These are phyloP conservation scores for Hydrozoanthus gracilis DNA, from an alignment of 92 coral and sea anemone species.

Conservation along the genomic window DNA sequence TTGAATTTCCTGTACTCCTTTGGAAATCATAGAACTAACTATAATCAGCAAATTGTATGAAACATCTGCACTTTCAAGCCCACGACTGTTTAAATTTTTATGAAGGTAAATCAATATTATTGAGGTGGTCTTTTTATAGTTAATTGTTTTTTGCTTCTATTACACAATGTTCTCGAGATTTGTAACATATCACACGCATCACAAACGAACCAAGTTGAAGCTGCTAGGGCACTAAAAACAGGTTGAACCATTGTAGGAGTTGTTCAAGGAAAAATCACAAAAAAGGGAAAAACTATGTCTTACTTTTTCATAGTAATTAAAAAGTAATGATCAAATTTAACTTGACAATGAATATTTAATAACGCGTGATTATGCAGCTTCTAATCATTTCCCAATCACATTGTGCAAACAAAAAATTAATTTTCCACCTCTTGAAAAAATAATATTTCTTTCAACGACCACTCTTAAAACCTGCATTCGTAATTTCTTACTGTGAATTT, in stretches of 20 bases:
- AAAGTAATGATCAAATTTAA: background rate
- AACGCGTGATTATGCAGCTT: background rate
- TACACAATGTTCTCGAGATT: background rate
- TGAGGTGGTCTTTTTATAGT: background rate
- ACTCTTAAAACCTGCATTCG: background rate
- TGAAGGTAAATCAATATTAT: background rate
- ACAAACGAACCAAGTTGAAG: background rate
- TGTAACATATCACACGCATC: background rate
- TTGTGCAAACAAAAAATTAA: background rate
- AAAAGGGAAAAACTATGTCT: background rate
- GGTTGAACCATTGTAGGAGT: background rate
- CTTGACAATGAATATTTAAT: background rate
- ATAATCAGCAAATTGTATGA: too few species aligned
- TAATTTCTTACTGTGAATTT: background rate
- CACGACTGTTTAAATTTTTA: constrained; percentile 23
- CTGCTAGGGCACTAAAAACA: background rate
- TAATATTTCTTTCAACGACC: background rate
- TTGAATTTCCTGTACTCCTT: background rate
- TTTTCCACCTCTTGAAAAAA: background rate
- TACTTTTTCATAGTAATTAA: background rate
- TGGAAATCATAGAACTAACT: background rate
- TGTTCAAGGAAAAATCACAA: background rate
- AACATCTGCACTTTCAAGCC: constrained; percentile 7
- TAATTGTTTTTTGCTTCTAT: background rate
- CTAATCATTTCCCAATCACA: background rate